A percentile compares a stretch with the other conserved stretches of the same genome.
Evolutionary conservation across 2,797 vertebrate genomes (phyloP).

Genomic region (Manis pentadactyla): DNA sequence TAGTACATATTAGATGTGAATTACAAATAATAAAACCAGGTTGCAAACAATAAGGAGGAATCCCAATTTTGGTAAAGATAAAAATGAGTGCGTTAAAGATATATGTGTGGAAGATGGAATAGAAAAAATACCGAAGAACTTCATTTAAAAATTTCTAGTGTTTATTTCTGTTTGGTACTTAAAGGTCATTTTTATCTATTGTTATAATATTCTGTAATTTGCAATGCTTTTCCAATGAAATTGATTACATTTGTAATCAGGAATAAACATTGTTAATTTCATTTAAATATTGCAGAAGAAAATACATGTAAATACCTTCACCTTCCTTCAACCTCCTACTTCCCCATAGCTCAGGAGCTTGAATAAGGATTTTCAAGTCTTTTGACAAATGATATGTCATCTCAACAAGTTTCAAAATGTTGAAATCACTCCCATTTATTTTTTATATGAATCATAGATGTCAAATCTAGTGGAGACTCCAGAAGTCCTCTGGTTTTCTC

Average conservation of each 20-base stretch:
- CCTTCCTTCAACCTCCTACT: neutral
- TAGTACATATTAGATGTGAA: slow-evolving; percentile 42
- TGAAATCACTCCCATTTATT: neutral
- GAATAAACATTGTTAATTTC: neutral
- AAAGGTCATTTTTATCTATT: slow-evolving; percentile 9
- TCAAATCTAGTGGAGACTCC: neutral
- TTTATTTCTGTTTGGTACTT: neutral
- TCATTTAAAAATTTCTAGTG: neutral
- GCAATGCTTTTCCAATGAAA: slow-evolving; percentile 23
- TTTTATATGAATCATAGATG: neutral
- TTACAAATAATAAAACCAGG: slow-evolving; percentile 19
- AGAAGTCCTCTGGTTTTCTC: neutral
- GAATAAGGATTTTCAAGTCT: neutral
- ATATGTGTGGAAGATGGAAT: neutral
- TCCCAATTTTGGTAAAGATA: slow-evolving; percentile 35
- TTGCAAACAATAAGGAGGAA: neutral
- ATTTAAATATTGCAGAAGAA: neutral
- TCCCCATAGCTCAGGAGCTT: neutral
- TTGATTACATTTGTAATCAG: neutral
- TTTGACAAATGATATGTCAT: neutral
- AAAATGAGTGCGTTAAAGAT: neutral
- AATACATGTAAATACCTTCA: neutral
- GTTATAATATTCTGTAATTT: slow-evolving; percentile 6
- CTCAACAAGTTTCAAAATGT: neutral
- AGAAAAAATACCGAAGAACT: neutral